phyloP scores from a whole-genome alignment of 2,797 vertebrate species.

The Ctenosaura bakeri region DNA sequence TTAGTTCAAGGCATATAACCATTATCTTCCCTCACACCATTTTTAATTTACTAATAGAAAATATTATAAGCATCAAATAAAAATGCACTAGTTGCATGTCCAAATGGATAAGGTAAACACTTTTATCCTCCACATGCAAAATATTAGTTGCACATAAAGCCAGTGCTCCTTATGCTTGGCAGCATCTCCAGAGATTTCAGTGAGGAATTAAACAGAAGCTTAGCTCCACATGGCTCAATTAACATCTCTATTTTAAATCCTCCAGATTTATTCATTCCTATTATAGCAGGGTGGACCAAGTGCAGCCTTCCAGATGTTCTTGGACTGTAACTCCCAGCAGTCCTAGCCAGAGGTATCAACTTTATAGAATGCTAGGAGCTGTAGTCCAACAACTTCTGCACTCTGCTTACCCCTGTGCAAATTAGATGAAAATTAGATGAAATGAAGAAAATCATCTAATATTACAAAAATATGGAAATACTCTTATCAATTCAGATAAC shows the following conservation, averaged over 20 bases:
- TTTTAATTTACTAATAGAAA: slow-evolving; percentile 27
- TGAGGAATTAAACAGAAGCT: slow-evolving; percentile 36
- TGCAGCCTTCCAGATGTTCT: too few species aligned
- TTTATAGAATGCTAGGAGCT: too few species aligned
- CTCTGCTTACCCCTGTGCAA: neutral
- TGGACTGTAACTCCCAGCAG: too few species aligned
- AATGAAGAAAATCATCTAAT: neutral
- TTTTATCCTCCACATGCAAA: slow-evolving; percentile 44
- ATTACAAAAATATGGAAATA: neutral
- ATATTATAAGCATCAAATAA: slow-evolving; percentile 17
- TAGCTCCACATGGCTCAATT: neutral
- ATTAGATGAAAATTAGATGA: slow-evolving; percentile 35
- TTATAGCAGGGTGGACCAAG: slow-evolving; percentile 1
- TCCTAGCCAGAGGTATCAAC: too few species aligned
- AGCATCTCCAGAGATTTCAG: slow-evolving; percentile 28
- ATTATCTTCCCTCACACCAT: slow-evolving; percentile 14
- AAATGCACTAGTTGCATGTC: slow-evolving; percentile 39
- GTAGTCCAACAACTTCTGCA: too few species aligned
- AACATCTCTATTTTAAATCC: slow-evolving; percentile 35
- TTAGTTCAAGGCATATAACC: neutral
- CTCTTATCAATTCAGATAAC: neutral
- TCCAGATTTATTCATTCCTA: slow-evolving; percentile 46
- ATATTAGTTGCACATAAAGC: slow-evolving; percentile 50
- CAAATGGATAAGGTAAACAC: accelerated
- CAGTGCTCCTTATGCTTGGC: slow-evolving; percentile 39